Evolutionary conservation across 1,140 invertebrate species (phyloP).

Genomic region (Halotydeus destructor): DNA sequence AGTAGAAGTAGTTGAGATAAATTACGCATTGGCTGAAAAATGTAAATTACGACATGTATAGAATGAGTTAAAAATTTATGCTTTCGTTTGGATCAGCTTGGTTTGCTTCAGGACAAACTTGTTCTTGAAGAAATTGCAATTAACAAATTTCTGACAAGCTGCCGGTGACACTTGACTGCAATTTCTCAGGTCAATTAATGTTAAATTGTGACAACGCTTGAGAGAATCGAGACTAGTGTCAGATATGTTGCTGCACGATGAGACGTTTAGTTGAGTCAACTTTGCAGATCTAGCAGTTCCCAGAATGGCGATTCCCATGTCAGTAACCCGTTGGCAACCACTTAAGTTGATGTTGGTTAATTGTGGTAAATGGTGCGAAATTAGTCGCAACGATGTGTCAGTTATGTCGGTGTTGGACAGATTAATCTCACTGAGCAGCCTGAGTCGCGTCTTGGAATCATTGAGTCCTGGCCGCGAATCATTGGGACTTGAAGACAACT

Average conservation of each 20-base stretch:
- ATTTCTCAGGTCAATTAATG: constrained; percentile 17
- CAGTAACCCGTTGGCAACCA: constrained; percentile 60
- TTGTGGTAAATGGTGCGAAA: constrained; percentile 49
- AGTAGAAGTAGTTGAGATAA: too few species aligned
- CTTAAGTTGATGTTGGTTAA: constrained; percentile 54
- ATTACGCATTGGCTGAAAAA: too few species aligned
- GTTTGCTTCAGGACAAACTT: too few species aligned
- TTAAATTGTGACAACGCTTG: constrained; percentile 21
- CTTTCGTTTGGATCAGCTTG: too few species aligned
- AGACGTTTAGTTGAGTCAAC: constrained; percentile 44
- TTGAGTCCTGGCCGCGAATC: constrained; percentile 60
- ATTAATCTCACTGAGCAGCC: constrained; percentile 46
- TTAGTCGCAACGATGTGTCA: constrained; percentile 56
- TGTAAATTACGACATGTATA: too few species aligned
- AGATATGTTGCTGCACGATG: constrained; percentile 56
- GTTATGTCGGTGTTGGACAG: constrained; percentile 69
- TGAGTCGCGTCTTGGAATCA: constrained; percentile 54
- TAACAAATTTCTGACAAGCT: constrained; percentile 18
- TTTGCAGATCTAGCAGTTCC: constrained; percentile 38
- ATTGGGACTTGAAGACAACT: constrained; percentile 45
- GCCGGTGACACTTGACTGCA: constrained; percentile 16
- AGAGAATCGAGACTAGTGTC: constrained; percentile 57
- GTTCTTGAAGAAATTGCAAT: too few species aligned
- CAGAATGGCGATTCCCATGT: constrained; percentile 66
- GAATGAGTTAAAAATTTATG: too few species aligned